phyloP scores from a whole-genome alignment of 1,140 invertebrate genomes.

The Hyphantria cunea region DNA sequence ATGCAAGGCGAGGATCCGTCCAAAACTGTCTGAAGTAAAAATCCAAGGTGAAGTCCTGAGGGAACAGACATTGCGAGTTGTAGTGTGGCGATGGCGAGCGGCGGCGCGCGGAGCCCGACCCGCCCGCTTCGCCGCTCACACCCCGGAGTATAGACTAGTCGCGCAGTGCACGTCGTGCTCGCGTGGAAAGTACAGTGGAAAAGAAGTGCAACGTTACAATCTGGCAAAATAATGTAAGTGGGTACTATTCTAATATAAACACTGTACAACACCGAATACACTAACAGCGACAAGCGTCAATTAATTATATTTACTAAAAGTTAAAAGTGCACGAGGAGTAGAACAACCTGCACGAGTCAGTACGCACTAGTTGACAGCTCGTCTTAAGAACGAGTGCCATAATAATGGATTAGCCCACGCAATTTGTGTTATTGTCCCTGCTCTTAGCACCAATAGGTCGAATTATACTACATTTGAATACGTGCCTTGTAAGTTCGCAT shows the following conservation, averaged over 20 bases:
- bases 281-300: slow-evolving; percentile 55
- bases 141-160: not conserved
- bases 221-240: no score
- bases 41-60: slow-evolving; percentile 98
- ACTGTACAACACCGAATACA: slow-evolving; percentile 53
- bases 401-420: no score
- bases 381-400: no score
- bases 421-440: no score
- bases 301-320: slow-evolving; percentile 46
- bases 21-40: slow-evolving; percentile 99
- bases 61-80: slow-evolving; percentile 34
- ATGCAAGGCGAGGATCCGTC: slow-evolving; percentile 96
- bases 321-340: slow-evolving; percentile 38
- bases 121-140: not conserved
- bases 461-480: slow-evolving; percentile 8
- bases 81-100: slow-evolving; percentile 7
- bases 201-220: no score
- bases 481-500: not conserved
- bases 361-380: no score
- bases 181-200: not conserved
- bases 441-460: not conserved
- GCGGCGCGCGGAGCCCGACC: not conserved
- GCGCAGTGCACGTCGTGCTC: slow-evolving; percentile 3
- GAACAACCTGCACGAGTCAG: not conserved
- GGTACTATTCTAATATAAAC: slow-evolving; percentile 35